phyloP scores from a whole-genome alignment of 2,888 invertebrate genomes.

The Drosophila bunnanda region DNA sequence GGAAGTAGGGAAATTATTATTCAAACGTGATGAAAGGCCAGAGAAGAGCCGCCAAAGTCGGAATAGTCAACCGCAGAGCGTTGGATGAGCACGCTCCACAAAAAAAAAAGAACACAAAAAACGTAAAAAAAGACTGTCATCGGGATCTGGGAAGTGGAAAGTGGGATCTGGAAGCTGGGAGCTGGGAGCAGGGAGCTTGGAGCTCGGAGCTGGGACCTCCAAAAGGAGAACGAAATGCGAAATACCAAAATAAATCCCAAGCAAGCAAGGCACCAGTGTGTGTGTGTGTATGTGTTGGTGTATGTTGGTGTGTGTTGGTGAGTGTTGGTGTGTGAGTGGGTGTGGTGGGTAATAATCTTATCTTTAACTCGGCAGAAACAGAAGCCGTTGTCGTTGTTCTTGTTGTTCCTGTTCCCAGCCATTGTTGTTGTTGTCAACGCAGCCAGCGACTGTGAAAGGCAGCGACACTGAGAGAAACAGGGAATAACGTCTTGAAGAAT shows the following conservation, averaged over 20 bases:
- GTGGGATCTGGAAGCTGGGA: not conserved
- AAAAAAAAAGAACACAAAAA: not conserved
- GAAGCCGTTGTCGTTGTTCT: conserved; percentile 50
- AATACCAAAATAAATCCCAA: conserved; percentile 54
- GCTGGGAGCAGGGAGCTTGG: not conserved
- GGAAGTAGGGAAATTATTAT: conserved; percentile 32
- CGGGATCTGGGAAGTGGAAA: conserved; percentile 4
- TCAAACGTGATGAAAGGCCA: conserved; percentile 39
- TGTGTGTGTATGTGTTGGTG: not conserved
- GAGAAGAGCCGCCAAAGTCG: conserved; percentile 22
- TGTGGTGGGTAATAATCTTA: conserved; percentile 54
- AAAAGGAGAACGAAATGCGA: conserved; percentile 27
- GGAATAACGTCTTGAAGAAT: too few relatives aligned
- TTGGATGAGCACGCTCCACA: conserved; percentile 20
- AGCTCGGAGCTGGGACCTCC: conserved; percentile 4
- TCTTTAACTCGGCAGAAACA: conserved; percentile 62
- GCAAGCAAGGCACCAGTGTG: conserved; percentile 39
- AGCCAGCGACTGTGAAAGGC: conserved; percentile 52
- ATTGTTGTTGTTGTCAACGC: conserved; percentile 39
- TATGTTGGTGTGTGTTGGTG: conserved; percentile 12
- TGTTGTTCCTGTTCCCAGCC: conserved; percentile 12
- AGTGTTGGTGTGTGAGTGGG: conserved; percentile 36
- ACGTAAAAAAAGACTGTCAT: conserved; percentile 29
- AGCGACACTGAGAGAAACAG: conserved; percentile 27
- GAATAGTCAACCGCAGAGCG: conserved; percentile 47